Evolutionary conservation across 2,888 invertebrate species (phyloP).

Genomic region (Eupithecia abbreviata): DNA sequence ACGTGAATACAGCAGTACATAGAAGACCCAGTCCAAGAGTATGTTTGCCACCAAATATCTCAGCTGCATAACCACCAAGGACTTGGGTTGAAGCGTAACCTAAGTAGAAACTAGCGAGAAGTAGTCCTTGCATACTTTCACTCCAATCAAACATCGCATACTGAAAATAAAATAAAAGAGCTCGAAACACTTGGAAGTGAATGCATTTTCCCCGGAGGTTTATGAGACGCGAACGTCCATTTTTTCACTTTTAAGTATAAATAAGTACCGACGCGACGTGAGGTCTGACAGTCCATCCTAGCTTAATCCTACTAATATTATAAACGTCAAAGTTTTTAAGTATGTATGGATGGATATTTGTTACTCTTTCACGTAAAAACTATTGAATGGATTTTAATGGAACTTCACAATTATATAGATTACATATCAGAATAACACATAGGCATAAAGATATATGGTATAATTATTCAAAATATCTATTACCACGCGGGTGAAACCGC

Average conservation of each 20-base stretch:
- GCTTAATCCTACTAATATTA: too few relatives aligned
- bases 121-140: conserved; percentile 88
- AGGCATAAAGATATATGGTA: too few relatives aligned
- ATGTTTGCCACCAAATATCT: conserved; percentile 93
- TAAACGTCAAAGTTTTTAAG: too few relatives aligned
- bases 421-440: too few relatives aligned
- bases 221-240: neutral
- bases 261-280: too few relatives aligned
- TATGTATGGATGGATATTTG: too few relatives aligned
- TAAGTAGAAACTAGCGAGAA: conserved; percentile 92
- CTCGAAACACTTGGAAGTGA: neutral
- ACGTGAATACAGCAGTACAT: conserved; percentile 91
- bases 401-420: too few relatives aligned
- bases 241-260: neutral
- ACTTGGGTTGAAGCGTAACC: conserved; percentile 93
- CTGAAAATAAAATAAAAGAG: conserved; percentile 52
- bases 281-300: too few relatives aligned
- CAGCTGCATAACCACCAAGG: conserved; percentile 92
- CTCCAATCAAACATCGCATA: conserved; percentile 86
- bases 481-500: too few relatives aligned
- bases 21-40: conserved; percentile 91
- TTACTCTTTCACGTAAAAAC: too few relatives aligned
- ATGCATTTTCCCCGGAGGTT: neutral
- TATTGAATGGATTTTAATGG: too few relatives aligned
- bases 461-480: too few relatives aligned